Conservation (phyloP, 2,888 invertebrate genomes). For the Pseudolycoriella hygida region DNA sequence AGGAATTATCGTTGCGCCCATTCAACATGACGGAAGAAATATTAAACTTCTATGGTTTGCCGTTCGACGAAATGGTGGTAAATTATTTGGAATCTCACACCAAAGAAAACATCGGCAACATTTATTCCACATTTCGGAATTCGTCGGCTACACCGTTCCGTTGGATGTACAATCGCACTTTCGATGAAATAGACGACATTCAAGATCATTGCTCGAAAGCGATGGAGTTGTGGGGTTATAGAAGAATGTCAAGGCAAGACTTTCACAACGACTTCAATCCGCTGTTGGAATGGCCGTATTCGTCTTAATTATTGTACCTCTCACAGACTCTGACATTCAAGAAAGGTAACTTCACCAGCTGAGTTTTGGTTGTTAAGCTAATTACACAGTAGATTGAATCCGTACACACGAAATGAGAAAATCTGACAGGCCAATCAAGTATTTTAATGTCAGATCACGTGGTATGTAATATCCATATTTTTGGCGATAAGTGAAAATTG, state of each 20-base stretch:
- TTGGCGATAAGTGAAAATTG: no score
- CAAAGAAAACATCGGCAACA: slow-evolving; percentile 58
- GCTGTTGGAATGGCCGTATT: no score
- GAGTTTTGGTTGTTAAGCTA: no score
- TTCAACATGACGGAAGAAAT: slow-evolving; percentile 48
- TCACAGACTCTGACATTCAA: no score
- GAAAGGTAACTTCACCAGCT: no score
- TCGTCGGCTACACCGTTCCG: slow-evolving; percentile 74
- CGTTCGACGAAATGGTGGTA: slow-evolving; percentile 47
- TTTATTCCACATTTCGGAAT: slow-evolving; percentile 71
- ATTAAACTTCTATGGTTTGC: slow-evolving; percentile 57
- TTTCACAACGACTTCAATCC: no score
- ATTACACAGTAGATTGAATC: no score
- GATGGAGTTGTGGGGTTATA: slow-evolving; percentile 72
- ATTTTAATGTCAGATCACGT: no score
- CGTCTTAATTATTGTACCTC: no score
- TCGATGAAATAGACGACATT: slow-evolving; percentile 37
- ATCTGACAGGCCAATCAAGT: no score
- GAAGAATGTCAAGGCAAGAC: slow-evolving; percentile 30
- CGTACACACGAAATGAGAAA: no score
- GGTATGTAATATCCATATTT: no score
- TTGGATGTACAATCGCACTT: slow-evolving; percentile 61
- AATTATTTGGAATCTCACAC: slow-evolving; percentile 69
- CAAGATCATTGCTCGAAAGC: slow-evolving; percentile 55
- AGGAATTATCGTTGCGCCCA: slow-evolving; percentile 64